These are phyloP conservation scores for Polietes domitor DNA, from an alignment of 2,888 invertebrate species.

Conservation along the genomic window DNA sequence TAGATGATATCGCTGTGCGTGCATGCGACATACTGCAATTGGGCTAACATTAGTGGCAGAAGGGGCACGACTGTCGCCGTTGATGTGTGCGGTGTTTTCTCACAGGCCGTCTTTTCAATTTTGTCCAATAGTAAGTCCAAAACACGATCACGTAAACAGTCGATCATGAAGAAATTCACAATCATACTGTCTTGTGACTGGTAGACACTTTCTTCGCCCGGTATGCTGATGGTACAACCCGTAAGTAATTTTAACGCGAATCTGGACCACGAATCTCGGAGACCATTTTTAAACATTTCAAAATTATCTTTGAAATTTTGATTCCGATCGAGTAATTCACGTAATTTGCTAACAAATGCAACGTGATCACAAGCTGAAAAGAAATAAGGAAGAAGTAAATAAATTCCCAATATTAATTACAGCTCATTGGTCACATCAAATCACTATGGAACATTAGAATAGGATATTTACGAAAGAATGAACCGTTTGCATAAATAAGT, in stretches of 20 bases:
- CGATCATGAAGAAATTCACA: constrained; percentile 85
- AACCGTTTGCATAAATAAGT: no score
- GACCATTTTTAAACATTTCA: constrained; percentile 82
- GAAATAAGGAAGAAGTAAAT: no score
- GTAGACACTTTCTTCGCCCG: constrained; percentile 75
- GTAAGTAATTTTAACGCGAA: constrained; percentile 75
- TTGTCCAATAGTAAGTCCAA: constrained; percentile 84
- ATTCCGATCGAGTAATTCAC: constrained; percentile 80
- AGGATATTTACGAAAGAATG: no score
- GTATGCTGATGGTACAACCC: constrained; percentile 77
- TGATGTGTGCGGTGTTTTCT: constrained; percentile 73
- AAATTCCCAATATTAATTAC: no score
- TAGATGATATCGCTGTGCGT: constrained; percentile 84
- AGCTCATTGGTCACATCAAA: no score
- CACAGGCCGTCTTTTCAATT: constrained; percentile 83
- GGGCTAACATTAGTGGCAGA: constrained; percentile 85
- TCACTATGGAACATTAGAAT: no score
- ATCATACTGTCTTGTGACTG: constrained; percentile 83
- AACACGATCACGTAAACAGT: constrained; percentile 83
- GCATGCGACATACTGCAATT: constrained; percentile 85
- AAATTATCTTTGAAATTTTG: constrained; percentile 83
- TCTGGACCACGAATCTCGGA: constrained; percentile 79
- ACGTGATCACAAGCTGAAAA: constrained; percentile 81
- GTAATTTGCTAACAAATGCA: constrained; percentile 82
- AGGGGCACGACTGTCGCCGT: constrained; percentile 77